These are phyloP conservation scores for Zaprionus lineosus DNA, from an alignment of 2,888 invertebrate species.

Conservation along the genomic window DNA sequence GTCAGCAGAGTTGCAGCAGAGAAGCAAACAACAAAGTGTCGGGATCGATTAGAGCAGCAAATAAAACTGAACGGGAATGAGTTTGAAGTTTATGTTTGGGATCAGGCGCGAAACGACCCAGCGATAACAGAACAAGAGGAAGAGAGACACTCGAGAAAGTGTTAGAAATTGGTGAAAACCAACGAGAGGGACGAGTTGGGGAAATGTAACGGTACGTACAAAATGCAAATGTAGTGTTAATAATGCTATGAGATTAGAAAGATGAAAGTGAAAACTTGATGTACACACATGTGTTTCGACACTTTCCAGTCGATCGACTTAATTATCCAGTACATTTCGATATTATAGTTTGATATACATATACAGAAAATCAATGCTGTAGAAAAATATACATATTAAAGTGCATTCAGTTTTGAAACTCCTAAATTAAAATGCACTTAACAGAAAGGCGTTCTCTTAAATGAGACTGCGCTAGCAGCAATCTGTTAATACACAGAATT, in stretches of 20 bases:
- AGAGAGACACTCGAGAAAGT: background rate
- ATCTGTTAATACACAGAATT: no score
- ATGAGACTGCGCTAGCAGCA: no score
- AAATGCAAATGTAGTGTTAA: conserved; percentile 34
- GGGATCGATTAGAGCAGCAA: conserved; percentile 67
- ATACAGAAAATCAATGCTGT: no score
- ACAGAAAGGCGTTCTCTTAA: no score
- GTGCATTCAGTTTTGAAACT: no score
- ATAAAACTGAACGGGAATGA: conserved; percentile 56
- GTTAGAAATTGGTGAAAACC: no score
- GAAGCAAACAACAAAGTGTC: conserved; percentile 52
- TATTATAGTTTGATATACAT: background rate
- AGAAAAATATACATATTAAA: no score
- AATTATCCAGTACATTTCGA: background rate
- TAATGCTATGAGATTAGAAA: conserved; percentile 40
- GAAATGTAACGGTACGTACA: conserved; percentile 3
- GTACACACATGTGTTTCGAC: background rate
- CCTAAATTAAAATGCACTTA: no score
- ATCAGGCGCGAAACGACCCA: conserved; percentile 31
- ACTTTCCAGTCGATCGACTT: background rate
- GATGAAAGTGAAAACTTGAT: conserved; percentile 43
- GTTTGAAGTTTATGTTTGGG: no score
- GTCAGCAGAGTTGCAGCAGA: conserved; percentile 1
- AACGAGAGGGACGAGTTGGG: background rate
- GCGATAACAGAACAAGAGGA: conserved; percentile 17